phyloP scores from a whole-genome alignment of 2,888 invertebrate genomes.

The Scaptomyza flava region DNA sequence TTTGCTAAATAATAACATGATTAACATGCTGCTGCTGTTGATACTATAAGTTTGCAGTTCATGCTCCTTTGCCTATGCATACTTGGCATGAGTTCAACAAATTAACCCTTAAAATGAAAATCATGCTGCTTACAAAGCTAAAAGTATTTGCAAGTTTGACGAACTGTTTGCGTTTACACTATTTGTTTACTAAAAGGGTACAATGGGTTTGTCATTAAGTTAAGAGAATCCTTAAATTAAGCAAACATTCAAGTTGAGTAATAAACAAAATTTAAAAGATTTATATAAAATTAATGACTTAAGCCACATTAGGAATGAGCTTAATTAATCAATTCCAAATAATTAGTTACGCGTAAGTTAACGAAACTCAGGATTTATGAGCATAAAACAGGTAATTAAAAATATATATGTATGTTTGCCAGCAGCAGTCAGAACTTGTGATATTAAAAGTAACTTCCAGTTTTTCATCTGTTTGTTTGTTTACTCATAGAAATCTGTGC shows the following conservation, averaged over 20 bases:
- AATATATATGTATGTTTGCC: conserved; percentile 15
- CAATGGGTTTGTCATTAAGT: conserved; percentile 12
- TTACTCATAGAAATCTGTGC: conserved; percentile 66
- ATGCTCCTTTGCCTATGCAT: conserved; percentile 25
- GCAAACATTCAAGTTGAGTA: too few species aligned
- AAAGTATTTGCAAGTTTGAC: conserved; percentile 64
- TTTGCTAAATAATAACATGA: conserved; percentile 69
- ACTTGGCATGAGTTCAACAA: conserved; percentile 53
- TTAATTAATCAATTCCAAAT: background rate
- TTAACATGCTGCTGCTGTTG: conserved; percentile 51
- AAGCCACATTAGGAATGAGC: background rate
- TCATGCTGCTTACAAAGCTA: conserved; percentile 43
- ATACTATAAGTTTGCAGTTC: conserved; percentile 11
- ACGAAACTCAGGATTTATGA: background rate
- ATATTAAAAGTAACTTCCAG: conserved; percentile 13
- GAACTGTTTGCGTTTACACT: conserved; percentile 51
- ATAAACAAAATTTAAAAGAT: too few species aligned
- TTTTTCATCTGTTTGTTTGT: conserved; percentile 38
- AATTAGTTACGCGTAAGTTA: too few species aligned
- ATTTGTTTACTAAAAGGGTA: conserved; percentile 21
- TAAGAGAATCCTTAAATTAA: background rate
- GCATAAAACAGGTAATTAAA: conserved; percentile 21
- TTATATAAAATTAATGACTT: too few species aligned
- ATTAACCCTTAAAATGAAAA: conserved; percentile 67
- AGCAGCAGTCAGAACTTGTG: conserved; percentile 2